Conservation (phyloP, 2,113 vertebrate genomes). For the Sinocyclocheilus grahami region DNA sequence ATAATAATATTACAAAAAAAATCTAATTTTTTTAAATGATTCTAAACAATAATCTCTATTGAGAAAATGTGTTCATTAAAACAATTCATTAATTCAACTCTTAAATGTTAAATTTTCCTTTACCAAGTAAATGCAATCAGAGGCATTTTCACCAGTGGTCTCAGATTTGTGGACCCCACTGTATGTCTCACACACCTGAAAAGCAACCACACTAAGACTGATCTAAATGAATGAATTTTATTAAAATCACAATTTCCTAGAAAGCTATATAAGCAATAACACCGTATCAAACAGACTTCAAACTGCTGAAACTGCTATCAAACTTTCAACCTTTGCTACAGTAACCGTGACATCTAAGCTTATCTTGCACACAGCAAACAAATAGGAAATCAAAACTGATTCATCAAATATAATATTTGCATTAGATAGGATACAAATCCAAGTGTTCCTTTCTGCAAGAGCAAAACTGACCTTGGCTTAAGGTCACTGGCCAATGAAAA, state of each 20-base stretch:
- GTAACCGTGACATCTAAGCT: not conserved
- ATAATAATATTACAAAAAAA: too few species aligned
- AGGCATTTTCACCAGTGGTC: too few species aligned
- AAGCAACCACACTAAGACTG: not conserved
- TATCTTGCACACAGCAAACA: not conserved
- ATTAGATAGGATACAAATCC: not conserved
- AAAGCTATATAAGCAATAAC: not conserved
- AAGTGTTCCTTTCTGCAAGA: not conserved
- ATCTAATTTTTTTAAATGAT: too few species aligned
- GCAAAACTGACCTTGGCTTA: slow-evolving; percentile 61
- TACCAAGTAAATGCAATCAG: too few species aligned
- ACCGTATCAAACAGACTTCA: not conserved
- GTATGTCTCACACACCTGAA: not conserved
- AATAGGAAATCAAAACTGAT: not conserved
- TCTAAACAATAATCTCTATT: too few species aligned
- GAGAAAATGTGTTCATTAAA: too few species aligned
- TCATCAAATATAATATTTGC: not conserved
- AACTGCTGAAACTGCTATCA: not conserved
- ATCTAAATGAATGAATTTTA: not conserved
- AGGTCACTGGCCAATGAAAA: slow-evolving; percentile 55
- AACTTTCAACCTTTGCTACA: not conserved
- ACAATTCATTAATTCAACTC: too few species aligned
- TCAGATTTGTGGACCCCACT: not conserved
- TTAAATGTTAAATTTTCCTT: too few species aligned
- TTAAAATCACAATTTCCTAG: not conserved